Evolutionary conservation across 2,888 invertebrate genomes (phyloP), one percentile per base, ranked within the genome.

Genomic region (Luperina nickerlii): DNA sequence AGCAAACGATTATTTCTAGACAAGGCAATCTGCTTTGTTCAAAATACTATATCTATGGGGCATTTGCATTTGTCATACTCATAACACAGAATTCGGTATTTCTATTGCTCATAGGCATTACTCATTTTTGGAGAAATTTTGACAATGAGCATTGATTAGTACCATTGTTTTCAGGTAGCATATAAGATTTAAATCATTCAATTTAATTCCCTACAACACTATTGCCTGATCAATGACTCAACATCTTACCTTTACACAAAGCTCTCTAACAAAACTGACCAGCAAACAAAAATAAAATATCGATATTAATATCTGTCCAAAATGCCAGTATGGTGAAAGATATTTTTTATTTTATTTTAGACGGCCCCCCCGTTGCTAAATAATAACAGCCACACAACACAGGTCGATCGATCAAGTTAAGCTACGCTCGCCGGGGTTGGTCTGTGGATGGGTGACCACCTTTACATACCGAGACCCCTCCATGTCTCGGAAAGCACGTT

Each of bases 11-110:
- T 38, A 24, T 62, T 65, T 42, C 9, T 1, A 42, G 67, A 83
- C 68, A 62, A 67, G 27, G 65, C 62, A 54, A 75, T 62, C 71
- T 68, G 27, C 63, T 68, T 74, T 81, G 57, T 54, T 81, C n/a
- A n/a, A 48, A 82, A n/a, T 71, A 66, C 24, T 69, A 81, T 62
- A 60, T 51, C 24, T 20, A 48, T 62, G 38, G 63, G 42, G 24
- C 27, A 38, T 69, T 9, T 83, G 48, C n/a, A 67, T 85, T 80
- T 80, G 67, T 67, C 73, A 68, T 38, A 51, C 63, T 67, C 73
- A 68, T 38, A 51, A 82, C 32, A 54, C 20, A 62, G 27, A 72
- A 65, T 45, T n/a, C 9, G 27, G 45, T 51, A 65, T 72, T 82
- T 73, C 38, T 65, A 57, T 57, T 54, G 60, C 27, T 72, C 71